Percentiles rank a stretch among this genome's conserved stretches.
These are phyloP conservation scores for Magallana gigas DNA, from an alignment of 1,140 invertebrate genomes.

Conservation along the genomic window DNA sequence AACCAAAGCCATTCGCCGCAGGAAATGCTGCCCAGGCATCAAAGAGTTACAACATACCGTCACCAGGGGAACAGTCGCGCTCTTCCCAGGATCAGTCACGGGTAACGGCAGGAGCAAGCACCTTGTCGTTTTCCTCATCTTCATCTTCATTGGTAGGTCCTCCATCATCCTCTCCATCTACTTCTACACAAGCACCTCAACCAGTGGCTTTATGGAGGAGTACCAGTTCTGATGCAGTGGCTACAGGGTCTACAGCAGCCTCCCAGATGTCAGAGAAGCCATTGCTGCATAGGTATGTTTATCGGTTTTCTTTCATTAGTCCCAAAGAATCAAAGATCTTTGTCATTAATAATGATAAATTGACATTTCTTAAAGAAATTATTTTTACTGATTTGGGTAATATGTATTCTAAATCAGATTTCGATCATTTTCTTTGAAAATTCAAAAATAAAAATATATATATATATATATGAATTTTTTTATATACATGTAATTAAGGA, in stretches of 20 bases:
- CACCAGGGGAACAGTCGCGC: neutral
- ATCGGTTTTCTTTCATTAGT: neutral
- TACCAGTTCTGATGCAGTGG: constrained; percentile 13
- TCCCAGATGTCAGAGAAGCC: neutral
- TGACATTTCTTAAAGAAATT: too few species aligned
- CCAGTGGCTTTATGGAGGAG: constrained; percentile 35
- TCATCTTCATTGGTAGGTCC: neutral
- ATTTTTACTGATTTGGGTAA: too few species aligned
- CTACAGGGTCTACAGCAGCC: neutral
- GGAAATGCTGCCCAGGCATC: constrained; percentile 44
- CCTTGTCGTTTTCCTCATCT: constrained; percentile 4
- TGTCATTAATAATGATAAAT: too few species aligned
- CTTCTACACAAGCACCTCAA: neutral
- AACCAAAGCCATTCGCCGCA: constrained; percentile 52
- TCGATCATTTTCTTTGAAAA: too few species aligned
- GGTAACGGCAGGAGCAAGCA: constrained; percentile 16
- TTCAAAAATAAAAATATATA: too few species aligned
- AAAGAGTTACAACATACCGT: constrained; percentile 31
- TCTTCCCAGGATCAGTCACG: constrained; percentile 19
- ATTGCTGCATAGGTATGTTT: neutral
- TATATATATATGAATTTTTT: too few species aligned
- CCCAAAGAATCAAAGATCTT: too few species aligned
- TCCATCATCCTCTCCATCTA: neutral
- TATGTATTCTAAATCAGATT: too few species aligned
- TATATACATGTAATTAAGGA: too few species aligned